Percentiles rank a stretch among this genome's conserved stretches.
These are phyloP conservation scores for Tiphia femorata DNA, from an alignment of 2,888 invertebrate genomes.

Conservation along the genomic window DNA sequence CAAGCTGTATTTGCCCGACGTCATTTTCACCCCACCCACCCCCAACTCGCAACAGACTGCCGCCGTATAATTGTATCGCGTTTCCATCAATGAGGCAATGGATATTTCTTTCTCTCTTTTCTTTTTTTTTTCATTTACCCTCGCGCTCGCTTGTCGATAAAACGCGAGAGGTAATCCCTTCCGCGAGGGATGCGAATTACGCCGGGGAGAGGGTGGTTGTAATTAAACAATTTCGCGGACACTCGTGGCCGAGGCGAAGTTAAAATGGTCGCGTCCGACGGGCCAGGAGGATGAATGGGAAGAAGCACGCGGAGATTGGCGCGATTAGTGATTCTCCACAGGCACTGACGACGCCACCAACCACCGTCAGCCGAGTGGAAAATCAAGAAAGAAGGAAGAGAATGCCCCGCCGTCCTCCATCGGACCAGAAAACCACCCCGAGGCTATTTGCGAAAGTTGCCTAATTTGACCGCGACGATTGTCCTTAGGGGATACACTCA, in stretches of 20 bases:
- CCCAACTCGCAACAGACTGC: not conserved
- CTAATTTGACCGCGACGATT: slow-evolving; percentile 50
- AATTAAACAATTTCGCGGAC: no score
- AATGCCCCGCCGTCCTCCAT: no score
- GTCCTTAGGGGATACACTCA: slow-evolving; percentile 46
- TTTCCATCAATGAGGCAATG: slow-evolving; percentile 1
- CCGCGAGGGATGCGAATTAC: no score
- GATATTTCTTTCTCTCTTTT: no score
- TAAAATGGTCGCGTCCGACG: not conserved
- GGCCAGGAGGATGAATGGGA: not conserved
- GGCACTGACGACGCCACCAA: not conserved
- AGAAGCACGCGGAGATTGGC: not conserved
- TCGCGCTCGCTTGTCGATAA: no score
- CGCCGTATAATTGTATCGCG: slow-evolving; percentile 3
- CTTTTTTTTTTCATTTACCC: no score
- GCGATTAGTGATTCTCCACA: not conserved
- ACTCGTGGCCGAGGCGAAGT: not conserved
- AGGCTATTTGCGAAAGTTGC: slow-evolving; percentile 48
- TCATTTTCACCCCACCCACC: not conserved
- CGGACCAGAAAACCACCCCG: slow-evolving; percentile 27
- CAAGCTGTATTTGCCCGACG: slow-evolving; percentile 12
- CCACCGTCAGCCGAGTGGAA: not conserved
- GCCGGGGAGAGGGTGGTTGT: no score
- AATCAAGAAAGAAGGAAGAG: no score
- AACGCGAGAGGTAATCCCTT: no score